These are phyloP conservation scores for Ornithorhynchus anatinus DNA, from an alignment of 2,113 vertebrate species.

Conservation along the genomic window DNA sequence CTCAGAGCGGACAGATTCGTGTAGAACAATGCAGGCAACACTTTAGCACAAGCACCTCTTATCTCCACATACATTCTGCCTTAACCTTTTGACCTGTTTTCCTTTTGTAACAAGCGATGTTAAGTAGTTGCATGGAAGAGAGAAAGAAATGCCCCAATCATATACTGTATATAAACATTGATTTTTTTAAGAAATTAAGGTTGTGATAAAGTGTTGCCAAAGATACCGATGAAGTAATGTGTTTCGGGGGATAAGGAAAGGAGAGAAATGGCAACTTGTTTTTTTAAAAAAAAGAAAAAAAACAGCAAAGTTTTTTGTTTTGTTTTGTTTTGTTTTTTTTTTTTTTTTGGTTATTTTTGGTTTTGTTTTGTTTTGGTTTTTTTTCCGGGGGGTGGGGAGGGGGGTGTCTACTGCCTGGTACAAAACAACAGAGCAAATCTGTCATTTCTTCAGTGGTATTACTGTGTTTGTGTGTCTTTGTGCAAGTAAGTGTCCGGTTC, in stretches of 20 bases:
- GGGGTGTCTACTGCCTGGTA: not conserved
- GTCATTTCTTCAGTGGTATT: constrained; percentile 40
- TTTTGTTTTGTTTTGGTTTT: not conserved
- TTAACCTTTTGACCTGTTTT: constrained; percentile 45
- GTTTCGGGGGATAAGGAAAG: constrained; percentile 54
- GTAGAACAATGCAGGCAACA: constrained; percentile 30
- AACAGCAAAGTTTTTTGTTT: constrained; percentile 20
- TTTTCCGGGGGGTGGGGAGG: constrained; percentile 48
- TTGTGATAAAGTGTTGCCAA: constrained; percentile 72
- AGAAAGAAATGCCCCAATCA: constrained; percentile 44
- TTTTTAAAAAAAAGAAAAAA: no score
- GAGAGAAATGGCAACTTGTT: not conserved
- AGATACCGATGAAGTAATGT: constrained; percentile 59
- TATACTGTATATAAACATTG: constrained; percentile 61
- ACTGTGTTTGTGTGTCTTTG: not conserved
- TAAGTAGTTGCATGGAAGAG: constrained; percentile 44
- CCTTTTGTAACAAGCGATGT: not conserved
- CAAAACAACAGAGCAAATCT: constrained; percentile 15
- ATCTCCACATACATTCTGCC: constrained; percentile 32
- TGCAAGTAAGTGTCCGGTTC: not conserved
- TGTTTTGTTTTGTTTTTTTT: constrained; percentile 21
- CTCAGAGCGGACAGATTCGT: no score
- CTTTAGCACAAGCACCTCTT: constrained; percentile 43
- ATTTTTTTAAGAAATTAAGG: constrained; percentile 61
- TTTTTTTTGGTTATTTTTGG: not conserved